Percentiles rank a stretch among this genome's conserved stretches.
These are phyloP conservation scores for Mixornis gularis DNA, from an alignment of 2,113 vertebrate species.

Conservation along the genomic window DNA sequence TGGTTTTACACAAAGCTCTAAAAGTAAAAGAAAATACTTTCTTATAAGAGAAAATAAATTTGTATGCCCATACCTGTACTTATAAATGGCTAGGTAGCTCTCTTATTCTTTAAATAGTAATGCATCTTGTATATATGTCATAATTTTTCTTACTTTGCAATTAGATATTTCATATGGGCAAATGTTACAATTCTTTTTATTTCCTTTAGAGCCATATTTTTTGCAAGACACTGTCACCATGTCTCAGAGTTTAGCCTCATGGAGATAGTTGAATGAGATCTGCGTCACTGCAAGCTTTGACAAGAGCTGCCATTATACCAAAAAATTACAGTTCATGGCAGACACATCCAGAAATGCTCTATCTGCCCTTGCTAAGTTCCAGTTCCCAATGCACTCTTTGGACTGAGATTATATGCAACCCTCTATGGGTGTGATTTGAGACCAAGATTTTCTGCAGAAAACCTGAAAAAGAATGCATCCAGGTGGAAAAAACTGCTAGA, in stretches of 20 bases:
- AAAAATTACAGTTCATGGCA: neutral
- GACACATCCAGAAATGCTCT: neutral
- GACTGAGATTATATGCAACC: neutral
- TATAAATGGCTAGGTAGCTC: neutral
- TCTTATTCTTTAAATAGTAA: neutral
- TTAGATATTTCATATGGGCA: neutral
- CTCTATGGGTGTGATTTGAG: neutral
- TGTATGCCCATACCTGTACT: neutral
- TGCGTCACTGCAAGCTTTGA: neutral
- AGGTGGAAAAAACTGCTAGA: neutral
- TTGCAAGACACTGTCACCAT: neutral
- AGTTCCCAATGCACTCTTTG: neutral
- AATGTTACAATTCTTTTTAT: neutral
- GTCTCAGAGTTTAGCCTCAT: neutral
- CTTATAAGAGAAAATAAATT: neutral
- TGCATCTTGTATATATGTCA: neutral
- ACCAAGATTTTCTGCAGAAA: neutral
- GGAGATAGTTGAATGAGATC: neutral
- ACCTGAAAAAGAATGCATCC: neutral
- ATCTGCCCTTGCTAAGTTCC: neutral
- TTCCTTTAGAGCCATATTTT: neutral
- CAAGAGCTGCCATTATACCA: neutral
- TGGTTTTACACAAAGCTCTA: neutral
- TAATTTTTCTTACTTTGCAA: neutral
- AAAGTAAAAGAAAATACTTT: neutral